Base-by-base conservation (phyloP, 2,888 invertebrate species). In the Cepaea hortensis region DNA sequence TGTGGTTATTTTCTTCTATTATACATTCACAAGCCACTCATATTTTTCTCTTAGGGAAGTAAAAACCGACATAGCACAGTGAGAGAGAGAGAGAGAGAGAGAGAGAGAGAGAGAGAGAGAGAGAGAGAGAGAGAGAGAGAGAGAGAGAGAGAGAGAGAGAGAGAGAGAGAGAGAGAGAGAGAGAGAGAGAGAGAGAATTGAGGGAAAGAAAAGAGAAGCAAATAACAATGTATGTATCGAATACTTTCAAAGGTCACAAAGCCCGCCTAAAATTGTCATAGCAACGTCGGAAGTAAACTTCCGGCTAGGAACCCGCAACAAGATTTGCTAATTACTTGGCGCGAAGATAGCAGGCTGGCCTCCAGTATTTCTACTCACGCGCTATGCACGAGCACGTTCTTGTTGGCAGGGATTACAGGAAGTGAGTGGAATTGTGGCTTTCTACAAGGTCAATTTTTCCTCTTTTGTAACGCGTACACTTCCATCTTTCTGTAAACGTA, bases 261-360 rank as follows among this genome's bases (percentile, higher is more conserved):
- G 20, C 72, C 79, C 77, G 79, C 50, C 61, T 7, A 62, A 55
- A 82, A 86, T 81, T 55, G 85, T 85, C 85, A 85, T 85, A 81
- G 85, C 85, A 85, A 85, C 85, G 81, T 23, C 85, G 85, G 85
- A 85, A 85, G 85, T 85, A 50, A 72, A 68, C 85, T 85, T 85
- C 85, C 85, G 85, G 62, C n/a, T 68, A 20, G 81, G 75, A 81
- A 73, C 81, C 73, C 72, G 55, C 48, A 81, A 85, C 85, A 85
- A 85, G 85, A 48, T 62, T 85, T 85, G 85, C 85, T 85, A 85
- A 85, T 85, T 85, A 85, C 81, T 85, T 68, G n/a, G 65, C 48
- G 81, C 15, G 68, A 77, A 85, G 85, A 70, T 70, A 55, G 20
- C 65, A 46, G 77, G 35, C 77, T 70, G 35, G 65, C 20, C 23